phyloP scores from a whole-genome alignment of 2,888 invertebrate species.

The Eupithecia inturbata region DNA sequence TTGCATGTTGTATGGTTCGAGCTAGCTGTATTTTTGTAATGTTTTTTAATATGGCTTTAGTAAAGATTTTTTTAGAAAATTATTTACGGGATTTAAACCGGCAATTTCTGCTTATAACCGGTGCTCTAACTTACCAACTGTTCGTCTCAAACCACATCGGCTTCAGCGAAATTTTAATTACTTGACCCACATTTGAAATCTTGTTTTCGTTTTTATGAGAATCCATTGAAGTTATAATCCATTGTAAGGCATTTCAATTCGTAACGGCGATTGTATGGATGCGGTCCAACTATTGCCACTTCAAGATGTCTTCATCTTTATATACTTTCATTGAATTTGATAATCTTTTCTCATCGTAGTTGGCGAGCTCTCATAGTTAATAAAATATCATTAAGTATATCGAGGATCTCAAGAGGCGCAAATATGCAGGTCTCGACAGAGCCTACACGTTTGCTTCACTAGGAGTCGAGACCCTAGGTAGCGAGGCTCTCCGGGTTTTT shows the following conservation, averaged over 20 bases:
- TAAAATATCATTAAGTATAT: too few species aligned
- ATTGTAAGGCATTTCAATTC: not conserved
- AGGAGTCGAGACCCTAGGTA: too few species aligned
- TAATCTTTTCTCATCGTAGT: not conserved
- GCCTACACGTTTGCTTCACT: too few species aligned
- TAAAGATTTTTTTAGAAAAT: not conserved
- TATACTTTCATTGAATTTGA: not conserved
- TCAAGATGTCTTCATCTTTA: not conserved
- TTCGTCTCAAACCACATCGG: not conserved
- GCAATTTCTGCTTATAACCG: not conserved
- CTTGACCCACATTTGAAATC: not conserved
- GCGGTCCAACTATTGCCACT: not conserved
- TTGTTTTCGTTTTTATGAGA: conserved; percentile 1
- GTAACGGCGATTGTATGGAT: not conserved
- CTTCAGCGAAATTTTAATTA: not conserved
- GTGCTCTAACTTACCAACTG: not conserved
- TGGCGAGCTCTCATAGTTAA: too few species aligned
- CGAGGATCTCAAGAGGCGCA: too few species aligned
- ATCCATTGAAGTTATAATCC: conserved; percentile 1
- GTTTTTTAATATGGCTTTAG: not conserved
- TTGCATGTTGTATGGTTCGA: not conserved
- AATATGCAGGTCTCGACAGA: too few species aligned
- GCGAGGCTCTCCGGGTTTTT: too few species aligned
- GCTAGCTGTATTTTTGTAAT: not conserved
- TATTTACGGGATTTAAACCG: not conserved